phyloP scores from a whole-genome alignment of 2,888 invertebrate species.

The Mystacides longicornis region DNA sequence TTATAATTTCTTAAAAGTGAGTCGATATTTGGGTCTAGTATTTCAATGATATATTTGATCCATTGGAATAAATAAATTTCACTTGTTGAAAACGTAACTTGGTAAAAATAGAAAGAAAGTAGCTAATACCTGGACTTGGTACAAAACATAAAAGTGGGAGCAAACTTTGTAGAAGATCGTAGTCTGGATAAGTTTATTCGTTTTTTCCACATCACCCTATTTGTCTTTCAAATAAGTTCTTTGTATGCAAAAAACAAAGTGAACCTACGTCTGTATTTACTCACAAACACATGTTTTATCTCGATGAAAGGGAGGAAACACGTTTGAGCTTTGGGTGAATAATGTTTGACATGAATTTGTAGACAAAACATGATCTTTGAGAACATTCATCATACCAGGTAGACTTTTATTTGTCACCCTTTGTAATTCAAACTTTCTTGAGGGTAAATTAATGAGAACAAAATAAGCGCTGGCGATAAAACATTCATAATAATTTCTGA shows the following conservation, averaged over 20 bases:
- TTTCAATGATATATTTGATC: no score
- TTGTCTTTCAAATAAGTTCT: constrained; percentile 6
- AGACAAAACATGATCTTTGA: constrained; percentile 15
- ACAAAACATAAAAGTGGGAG: no score
- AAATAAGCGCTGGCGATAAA: background rate
- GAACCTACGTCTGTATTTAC: constrained; percentile 5
- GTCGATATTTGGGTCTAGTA: no score
- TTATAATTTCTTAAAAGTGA: no score
- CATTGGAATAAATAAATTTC: no score
- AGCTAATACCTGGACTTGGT: no score
- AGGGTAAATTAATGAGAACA: background rate
- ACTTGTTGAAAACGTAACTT: no score
- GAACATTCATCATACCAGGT: constrained; percentile 18
- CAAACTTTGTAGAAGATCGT: no score
- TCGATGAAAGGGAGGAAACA: constrained; percentile 8
- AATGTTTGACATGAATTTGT: constrained; percentile 15
- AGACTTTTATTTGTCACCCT: background rate
- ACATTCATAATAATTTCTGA: background rate
- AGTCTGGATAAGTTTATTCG: background rate
- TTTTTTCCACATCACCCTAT: constrained; percentile 6
- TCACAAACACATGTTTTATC: constrained; percentile 7
- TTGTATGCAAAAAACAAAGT: constrained; percentile 6
- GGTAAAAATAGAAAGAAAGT: no score
- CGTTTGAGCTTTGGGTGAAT: constrained; percentile 12
- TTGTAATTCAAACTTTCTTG: background rate